Evolutionary conservation across 2,113 vertebrate species (phyloP).

Genomic region (Scytalopus superciliaris): DNA sequence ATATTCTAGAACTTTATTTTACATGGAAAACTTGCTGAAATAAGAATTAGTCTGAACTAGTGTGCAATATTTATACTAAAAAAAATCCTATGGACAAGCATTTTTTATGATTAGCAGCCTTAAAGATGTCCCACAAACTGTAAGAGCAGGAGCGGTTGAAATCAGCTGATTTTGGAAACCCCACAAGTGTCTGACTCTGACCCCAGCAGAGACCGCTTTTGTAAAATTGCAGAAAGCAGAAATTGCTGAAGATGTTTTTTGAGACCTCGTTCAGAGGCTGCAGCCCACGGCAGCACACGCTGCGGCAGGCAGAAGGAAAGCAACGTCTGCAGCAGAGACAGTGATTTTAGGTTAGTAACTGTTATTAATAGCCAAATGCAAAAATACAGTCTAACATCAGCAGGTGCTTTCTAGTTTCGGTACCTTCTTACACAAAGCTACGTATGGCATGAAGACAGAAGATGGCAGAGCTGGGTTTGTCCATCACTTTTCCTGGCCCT

Average conservation of each 20-base stretch:
- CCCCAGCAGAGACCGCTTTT: not conserved
- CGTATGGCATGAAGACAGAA: accelerated
- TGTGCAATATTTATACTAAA: not conserved
- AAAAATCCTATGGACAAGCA: not conserved
- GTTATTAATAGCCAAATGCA: not conserved
- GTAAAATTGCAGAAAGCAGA: not conserved
- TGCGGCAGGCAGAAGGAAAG: not conserved
- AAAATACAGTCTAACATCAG: not conserved
- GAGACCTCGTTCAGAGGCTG: not conserved
- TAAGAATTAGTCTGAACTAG: not conserved
- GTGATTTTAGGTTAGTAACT: not conserved
- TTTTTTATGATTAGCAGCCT: not conserved
- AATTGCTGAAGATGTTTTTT: not conserved
- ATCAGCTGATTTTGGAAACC: not conserved
- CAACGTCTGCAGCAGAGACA: not conserved
- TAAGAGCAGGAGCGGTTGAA: not conserved
- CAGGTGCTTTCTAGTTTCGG: not conserved
- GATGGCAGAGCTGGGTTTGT: not conserved
- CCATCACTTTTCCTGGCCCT: not conserved
- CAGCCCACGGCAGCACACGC: not conserved
- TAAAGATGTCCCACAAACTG: not conserved
- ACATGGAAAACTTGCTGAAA: not conserved
- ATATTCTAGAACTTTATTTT: not conserved
- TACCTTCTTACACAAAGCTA: not conserved
- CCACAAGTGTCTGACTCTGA: not conserved